Conservation (phyloP, 35 echinoderm and acorn worm species). For the Heliocidaris erythrogramma region DNA sequence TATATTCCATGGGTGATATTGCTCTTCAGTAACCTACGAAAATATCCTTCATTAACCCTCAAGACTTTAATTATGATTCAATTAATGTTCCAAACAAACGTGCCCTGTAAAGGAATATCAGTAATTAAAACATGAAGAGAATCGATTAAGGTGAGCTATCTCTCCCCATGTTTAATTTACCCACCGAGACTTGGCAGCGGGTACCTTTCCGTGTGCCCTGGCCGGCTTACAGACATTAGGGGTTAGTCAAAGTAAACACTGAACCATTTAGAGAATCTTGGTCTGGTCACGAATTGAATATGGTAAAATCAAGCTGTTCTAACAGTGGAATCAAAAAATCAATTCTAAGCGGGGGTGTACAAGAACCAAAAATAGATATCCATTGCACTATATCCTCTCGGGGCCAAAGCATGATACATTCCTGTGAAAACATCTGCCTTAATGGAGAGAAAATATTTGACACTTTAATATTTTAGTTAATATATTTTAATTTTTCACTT, state of each 20-base stretch:
- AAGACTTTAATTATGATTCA: not conserved
- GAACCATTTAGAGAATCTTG: not conserved
- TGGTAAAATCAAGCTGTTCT: conserved; percentile 11
- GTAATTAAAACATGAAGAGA: not conserved
- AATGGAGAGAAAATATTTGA: not conserved
- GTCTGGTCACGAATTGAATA: not conserved
- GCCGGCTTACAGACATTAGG: not conserved
- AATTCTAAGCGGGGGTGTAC: not conserved
- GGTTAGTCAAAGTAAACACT: not conserved
- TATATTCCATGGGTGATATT: conserved; percentile 63
- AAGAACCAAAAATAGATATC: not conserved
- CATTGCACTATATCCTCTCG: not conserved
- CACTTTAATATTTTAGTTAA: not conserved
- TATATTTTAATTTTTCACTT: not conserved
- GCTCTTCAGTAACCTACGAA: conserved; percentile 31
- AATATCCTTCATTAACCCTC: not conserved
- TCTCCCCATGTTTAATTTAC: not conserved
- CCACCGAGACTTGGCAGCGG: not conserved
- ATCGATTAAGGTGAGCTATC: not conserved
- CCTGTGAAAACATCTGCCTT: not conserved
- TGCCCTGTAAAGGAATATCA: not conserved
- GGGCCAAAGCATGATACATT: not conserved
- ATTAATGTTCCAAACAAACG: conserved; percentile 2
- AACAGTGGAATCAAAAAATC: not conserved
- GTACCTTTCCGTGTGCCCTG: not conserved